Evolutionary conservation across 2,113 vertebrate species (phyloP).

Genomic region (Cheirogaleus medius): DNA sequence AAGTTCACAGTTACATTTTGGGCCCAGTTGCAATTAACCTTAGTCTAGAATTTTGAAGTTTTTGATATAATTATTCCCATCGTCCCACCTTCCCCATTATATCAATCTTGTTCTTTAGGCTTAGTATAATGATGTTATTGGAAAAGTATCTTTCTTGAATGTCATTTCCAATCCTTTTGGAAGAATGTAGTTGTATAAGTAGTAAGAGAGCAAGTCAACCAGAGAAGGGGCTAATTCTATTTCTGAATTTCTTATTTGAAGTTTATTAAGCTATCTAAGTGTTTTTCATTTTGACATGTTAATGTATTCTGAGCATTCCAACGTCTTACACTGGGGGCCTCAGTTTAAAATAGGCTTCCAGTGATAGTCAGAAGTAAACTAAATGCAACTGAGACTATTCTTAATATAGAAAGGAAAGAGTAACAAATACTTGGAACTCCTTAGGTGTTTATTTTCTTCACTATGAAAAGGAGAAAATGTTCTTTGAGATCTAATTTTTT

Average conservation of each 20-base stretch:
- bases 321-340: neutral
- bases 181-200: neutral
- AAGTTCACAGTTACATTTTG: neutral
- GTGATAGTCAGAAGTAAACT: neutral
- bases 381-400: neutral
- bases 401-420: neutral
- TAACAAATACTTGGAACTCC: neutral
- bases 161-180: neutral
- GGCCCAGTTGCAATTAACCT: neutral
- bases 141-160: neutral
- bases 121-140: neutral
- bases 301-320: neutral
- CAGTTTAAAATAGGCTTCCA: neutral
- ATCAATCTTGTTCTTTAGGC: neutral
- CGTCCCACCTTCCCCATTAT: neutral
- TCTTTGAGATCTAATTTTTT: neutral
- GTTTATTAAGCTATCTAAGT: neutral
- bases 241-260: slow-evolving; percentile 7
- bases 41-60: neutral
- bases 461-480: neutral
- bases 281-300: neutral
- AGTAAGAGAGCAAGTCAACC: neutral
- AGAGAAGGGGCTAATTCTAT: neutral
- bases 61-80: neutral
- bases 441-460: slow-evolving; percentile 2